These are phyloP conservation scores for Schizotus pectinicornis DNA, from an alignment of 2,888 invertebrate genomes.

Conservation along the genomic window DNA sequence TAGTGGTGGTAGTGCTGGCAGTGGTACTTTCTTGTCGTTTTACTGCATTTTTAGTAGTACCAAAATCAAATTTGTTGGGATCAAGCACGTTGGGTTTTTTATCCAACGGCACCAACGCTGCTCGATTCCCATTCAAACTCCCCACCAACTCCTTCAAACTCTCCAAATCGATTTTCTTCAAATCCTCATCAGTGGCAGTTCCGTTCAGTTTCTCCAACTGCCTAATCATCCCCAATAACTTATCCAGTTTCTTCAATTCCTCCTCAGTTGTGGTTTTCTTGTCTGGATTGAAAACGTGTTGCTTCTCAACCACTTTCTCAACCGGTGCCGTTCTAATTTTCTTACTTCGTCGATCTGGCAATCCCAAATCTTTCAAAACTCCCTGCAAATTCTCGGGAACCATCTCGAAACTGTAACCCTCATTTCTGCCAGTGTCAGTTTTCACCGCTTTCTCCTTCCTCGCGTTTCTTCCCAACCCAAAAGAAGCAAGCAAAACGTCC, in stretches of 20 bases:
- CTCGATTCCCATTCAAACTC: slow-evolving; percentile 41
- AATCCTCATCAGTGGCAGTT: slow-evolving; percentile 56
- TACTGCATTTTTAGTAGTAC: slow-evolving; percentile 58
- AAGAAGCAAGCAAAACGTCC: slow-evolving; percentile 53
- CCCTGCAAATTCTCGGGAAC: slow-evolving; percentile 52
- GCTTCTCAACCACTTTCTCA: slow-evolving; percentile 31
- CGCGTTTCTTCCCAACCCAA: slow-evolving; percentile 50
- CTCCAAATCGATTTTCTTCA: slow-evolving; percentile 55
- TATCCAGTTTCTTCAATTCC: slow-evolving; percentile 60
- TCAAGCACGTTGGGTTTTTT: slow-evolving; percentile 53
- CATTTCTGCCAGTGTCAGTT: slow-evolving; percentile 11
- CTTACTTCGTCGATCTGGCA: slow-evolving; percentile 34
- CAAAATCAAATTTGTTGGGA: slow-evolving; percentile 53
- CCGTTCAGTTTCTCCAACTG: slow-evolving; percentile 56
- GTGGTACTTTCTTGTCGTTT: slow-evolving; percentile 60
- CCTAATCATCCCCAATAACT: slow-evolving; percentile 60
- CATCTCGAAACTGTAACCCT: slow-evolving; percentile 45
- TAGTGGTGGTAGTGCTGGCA: slow-evolving; percentile 3
- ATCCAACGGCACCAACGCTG: slow-evolving; percentile 42
- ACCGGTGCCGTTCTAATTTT: slow-evolving; percentile 16
- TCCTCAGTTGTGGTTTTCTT: slow-evolving; percentile 56
- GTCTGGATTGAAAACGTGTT: slow-evolving; percentile 52
- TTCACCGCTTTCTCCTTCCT: slow-evolving; percentile 37
- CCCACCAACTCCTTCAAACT: slow-evolving; percentile 51
- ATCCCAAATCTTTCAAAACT: slow-evolving; percentile 53